Evolutionary conservation across 2,888 invertebrate species (phyloP), one percentile per base, ranked within the genome.

Genomic region (Tolmerus cingulatus): DNA sequence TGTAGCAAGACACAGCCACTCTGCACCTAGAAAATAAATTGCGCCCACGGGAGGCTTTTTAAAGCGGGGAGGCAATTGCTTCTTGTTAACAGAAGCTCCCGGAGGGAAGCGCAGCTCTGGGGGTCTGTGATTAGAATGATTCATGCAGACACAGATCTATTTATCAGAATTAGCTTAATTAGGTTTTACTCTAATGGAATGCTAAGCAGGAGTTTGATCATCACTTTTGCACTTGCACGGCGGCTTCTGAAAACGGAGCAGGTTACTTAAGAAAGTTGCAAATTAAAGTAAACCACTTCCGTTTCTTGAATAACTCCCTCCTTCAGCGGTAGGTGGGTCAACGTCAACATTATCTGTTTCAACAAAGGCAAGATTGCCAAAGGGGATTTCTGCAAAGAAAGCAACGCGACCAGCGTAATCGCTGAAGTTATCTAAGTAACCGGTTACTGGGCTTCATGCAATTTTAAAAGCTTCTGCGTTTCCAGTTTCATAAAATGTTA

Each of bases 101-200:
- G 43, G 43, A 16, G 84, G 43, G 74, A n/a, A 84, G 14, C 16
- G 30, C 37, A 40, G 40, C 40, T 66, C 23, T 40, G 51, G 40
- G 34, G 57, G 40, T 30, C 51, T 86, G 81, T 88, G 86, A 88
- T 88, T 88, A 87, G 88, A 88, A 88, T 87, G 88, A 88, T 88
- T 88, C 88, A 88, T 86, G 87, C 88, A 87, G 86, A 78, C 40
- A 78, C 37, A 85, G 76, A 87, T 88, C 87, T 88, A 88, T 87
- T 88, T 88, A 87, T 88, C 88, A 88, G 88, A 87, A 87, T 88
- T 88, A 88, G 81, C 88, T 87, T 88, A 88, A 88, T 88, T 88
- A 87, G 87, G 81, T 88, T 88, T 87, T 87, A 79, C 87, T 74
- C 51, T 88, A 88, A 88, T 88, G 88, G 88, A 88, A 87, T 88